Evolutionary conservation across 30 jellyfish, hydroid and myxozoan genomes (phyloP).

Genomic region (Nemopilema nomurai): DNA sequence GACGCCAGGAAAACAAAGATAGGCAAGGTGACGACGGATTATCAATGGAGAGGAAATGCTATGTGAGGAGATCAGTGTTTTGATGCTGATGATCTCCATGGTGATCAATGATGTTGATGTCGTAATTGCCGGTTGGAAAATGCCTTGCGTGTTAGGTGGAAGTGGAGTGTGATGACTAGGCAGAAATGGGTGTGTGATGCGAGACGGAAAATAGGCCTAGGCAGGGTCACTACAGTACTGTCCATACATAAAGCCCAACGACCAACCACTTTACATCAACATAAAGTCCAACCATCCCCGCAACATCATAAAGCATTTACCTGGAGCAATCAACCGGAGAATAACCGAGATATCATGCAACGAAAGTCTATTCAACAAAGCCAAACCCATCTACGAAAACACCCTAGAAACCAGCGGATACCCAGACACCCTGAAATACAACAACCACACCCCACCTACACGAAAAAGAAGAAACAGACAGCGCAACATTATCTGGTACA

Average conservation of each 20-base stretch:
- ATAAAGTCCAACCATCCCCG: conserved; percentile 79
- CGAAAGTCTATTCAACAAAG: conserved; percentile 63
- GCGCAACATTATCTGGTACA: conserved; percentile 51
- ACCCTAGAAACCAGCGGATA: conserved; percentile 54
- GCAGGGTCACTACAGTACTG: too few species aligned
- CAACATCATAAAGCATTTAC: conserved; percentile 52
- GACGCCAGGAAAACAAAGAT: too few species aligned
- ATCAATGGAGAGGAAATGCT: too few species aligned
- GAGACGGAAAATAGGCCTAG: too few species aligned
- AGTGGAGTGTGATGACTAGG: too few species aligned
- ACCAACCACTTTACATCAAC: conserved; percentile 67
- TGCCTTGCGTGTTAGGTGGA: too few species aligned
- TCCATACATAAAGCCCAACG: conserved; percentile 81
- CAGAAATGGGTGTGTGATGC: too few species aligned
- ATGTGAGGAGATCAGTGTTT: too few species aligned
- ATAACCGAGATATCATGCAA: conserved; percentile 69
- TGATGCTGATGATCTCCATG: too few species aligned
- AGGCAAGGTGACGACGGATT: too few species aligned
- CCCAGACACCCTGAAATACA: conserved; percentile 42
- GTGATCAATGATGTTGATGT: too few species aligned
- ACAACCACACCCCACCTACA: conserved; percentile 28
- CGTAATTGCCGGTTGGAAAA: too few species aligned
- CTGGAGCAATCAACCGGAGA: conserved; percentile 36
- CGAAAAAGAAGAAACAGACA: conserved; percentile 18
- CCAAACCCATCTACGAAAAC: conserved; percentile 58